Evolutionary conservation across 2,888 invertebrate species (phyloP).

Genomic region (Ormyrus labotus): DNA sequence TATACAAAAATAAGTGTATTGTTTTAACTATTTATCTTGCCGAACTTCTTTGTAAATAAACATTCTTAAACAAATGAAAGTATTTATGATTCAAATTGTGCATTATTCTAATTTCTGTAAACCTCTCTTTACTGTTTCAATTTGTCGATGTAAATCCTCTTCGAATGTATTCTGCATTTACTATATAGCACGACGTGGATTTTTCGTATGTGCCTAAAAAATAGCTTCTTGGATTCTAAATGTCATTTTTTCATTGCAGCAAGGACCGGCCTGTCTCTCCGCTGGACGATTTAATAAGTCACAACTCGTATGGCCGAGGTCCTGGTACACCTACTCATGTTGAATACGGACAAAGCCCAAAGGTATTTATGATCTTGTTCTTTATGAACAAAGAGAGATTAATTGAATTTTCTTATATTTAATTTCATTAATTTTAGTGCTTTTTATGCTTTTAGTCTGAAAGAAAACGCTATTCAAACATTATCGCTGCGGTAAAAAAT

Average conservation of each 20-base stretch:
- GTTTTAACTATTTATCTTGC: too few species aligned
- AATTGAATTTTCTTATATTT: constrained; percentile 1
- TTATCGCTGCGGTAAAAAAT: constrained; percentile 40
- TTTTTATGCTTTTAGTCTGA: constrained; percentile 35
- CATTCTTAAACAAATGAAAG: too few species aligned
- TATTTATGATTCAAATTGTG: too few species aligned
- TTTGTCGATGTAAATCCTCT: not conserved
- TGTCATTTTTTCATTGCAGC: constrained; percentile 72
- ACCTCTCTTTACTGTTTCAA: not conserved
- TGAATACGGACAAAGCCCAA: constrained; percentile 74
- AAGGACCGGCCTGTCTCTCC: constrained; percentile 80
- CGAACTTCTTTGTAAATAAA: too few species aligned
- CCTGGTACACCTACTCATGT: constrained; percentile 72
- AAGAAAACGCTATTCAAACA: constrained; percentile 13
- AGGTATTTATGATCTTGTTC: constrained; percentile 65
- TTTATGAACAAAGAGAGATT: not conserved
- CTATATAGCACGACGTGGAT: constrained; percentile 25
- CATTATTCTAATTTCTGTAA: not conserved
- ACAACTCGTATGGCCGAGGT: constrained; percentile 73
- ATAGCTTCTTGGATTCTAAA: constrained; percentile 12
- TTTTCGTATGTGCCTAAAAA: not conserved
- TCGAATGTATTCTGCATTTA: not conserved
- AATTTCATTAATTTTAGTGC: not conserved
- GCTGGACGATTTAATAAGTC: constrained; percentile 72
- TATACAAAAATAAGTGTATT: too few species aligned